Conservation (phyloP, 2,888 invertebrate species). For the Maniola hyperantus region DNA sequence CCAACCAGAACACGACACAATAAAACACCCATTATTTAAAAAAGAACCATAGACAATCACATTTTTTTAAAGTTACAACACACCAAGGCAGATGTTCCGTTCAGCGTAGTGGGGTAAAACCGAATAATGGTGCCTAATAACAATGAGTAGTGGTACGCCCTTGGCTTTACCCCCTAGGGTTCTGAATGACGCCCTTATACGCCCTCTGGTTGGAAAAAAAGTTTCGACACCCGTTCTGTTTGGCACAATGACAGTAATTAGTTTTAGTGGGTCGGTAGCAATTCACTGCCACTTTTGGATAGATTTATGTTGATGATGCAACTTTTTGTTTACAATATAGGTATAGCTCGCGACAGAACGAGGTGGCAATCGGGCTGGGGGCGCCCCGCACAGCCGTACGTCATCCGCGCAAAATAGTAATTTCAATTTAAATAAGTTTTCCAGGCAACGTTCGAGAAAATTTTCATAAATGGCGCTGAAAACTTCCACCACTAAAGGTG, state of each 20-base stretch:
- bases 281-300: constrained; percentile 36
- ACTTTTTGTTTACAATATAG: not conserved
- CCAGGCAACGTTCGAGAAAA: no score
- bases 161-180: constrained; percentile 46
- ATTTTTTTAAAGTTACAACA: constrained; percentile 47
- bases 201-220: constrained; percentile 52
- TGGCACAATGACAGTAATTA: constrained; percentile 63
- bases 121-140: constrained; percentile 52
- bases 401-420: no score
- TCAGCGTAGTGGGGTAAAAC: constrained; percentile 44
- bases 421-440: no score
- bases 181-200: constrained; percentile 46
- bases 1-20: constrained; percentile 38
- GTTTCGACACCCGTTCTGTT: constrained; percentile 51
- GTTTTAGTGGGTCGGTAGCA: constrained; percentile 50
- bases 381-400: no score
- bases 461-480: no score
- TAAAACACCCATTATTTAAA: constrained; percentile 47
- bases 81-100: constrained; percentile 61
- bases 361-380: no score
- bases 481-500: no score
- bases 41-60: constrained; percentile 42
- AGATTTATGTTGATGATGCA: constrained; percentile 6
- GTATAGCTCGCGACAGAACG: no score
- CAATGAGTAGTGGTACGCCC: constrained; percentile 52